A percentile compares a stretch with the other conserved stretches of the same genome.
These are phyloP conservation scores for Buathra laborator DNA, from an alignment of 2,888 invertebrate genomes.

Conservation along the genomic window DNA sequence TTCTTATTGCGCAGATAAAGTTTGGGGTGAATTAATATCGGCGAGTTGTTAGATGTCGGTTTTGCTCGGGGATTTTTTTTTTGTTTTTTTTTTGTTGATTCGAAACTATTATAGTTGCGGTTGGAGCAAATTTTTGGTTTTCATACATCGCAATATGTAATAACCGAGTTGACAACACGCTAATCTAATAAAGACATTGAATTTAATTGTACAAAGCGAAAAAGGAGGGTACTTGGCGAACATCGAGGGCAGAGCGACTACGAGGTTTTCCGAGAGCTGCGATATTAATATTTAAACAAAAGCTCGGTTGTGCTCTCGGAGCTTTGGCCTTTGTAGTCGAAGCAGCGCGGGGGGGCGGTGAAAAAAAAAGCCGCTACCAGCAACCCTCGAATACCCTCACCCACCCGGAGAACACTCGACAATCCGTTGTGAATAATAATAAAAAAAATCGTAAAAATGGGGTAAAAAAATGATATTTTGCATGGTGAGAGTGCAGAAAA, in stretches of 20 bases:
- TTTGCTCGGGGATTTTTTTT: background rate
- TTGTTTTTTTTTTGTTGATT: background rate
- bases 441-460: constrained; percentile 33
- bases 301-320: constrained; percentile 68
- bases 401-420: constrained; percentile 47
- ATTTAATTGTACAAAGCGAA: constrained; percentile 79
- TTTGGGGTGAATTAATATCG: background rate
- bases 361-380: constrained; percentile 33
- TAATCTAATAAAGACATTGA: constrained; percentile 78
- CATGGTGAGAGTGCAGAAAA: constrained; percentile 59
- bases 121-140: background rate
- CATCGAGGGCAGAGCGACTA: constrained; percentile 56
- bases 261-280: constrained; percentile 68
- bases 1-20: background rate
- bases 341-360: constrained; percentile 4
- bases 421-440: constrained; percentile 37
- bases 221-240: constrained; percentile 34
- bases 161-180: constrained; percentile 66
- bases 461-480: constrained; percentile 48
- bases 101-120: background rate
- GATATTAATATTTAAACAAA: constrained; percentile 82
- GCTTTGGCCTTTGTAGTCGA: constrained; percentile 72
- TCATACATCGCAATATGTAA: constrained; percentile 70
- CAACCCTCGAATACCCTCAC: constrained; percentile 1
- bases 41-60: background rate